phyloP scores from a whole-genome alignment of 2,888 invertebrate species.

The Therioaphis trifolii region DNA sequence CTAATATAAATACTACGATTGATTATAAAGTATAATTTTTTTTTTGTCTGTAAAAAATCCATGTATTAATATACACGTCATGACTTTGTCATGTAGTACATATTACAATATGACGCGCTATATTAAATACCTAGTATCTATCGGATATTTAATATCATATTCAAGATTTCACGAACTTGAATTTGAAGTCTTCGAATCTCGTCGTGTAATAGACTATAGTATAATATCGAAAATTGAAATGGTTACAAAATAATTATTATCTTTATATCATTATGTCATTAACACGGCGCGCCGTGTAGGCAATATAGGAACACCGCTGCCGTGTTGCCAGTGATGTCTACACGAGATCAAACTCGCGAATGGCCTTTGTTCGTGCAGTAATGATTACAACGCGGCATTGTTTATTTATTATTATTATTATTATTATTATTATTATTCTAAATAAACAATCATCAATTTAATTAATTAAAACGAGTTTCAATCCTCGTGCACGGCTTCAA shows the following conservation, averaged over 20 bases:
- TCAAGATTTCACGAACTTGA: too few relatives aligned
- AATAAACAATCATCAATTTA: not conserved
- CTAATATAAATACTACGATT: too few relatives aligned
- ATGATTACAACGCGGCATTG: not conserved
- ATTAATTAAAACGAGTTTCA: slow-evolving; percentile 10
- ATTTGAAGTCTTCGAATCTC: too few relatives aligned
- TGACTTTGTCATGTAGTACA: too few relatives aligned
- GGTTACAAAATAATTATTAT: not conserved
- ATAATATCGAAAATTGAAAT: not conserved
- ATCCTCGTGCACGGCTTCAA: not conserved
- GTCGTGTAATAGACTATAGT: too few relatives aligned
- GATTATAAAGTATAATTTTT: too few relatives aligned
- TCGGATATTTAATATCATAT: too few relatives aligned
- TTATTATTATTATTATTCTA: not conserved
- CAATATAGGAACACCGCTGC: not conserved
- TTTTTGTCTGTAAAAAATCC: too few relatives aligned
- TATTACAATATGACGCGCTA: too few relatives aligned
- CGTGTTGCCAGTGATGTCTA: not conserved
- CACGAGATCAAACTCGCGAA: not conserved
- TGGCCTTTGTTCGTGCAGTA: not conserved
- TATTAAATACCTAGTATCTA: too few relatives aligned
- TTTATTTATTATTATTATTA: not conserved
- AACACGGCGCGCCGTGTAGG: not conserved
- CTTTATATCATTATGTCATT: not conserved
- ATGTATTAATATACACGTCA: too few relatives aligned